These are phyloP conservation scores for Agrenia bidenticulata DNA, from an alignment of 2,888 invertebrate genomes.

Conservation along the genomic window DNA sequence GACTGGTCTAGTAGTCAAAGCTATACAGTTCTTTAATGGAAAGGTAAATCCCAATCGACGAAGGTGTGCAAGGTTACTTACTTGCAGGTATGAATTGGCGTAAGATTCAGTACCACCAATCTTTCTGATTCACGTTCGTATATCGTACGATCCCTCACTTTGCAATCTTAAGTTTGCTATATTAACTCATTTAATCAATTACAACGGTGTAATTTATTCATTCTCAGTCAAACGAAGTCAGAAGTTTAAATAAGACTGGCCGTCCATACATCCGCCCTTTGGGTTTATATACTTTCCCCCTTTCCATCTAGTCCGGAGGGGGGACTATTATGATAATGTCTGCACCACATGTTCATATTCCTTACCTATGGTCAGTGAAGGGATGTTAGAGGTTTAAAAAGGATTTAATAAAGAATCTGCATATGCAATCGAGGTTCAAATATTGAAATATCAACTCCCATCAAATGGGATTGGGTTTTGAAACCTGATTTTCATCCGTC, in stretches of 20 bases:
- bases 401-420: too few species aligned
- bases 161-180: not conserved
- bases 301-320: too few species aligned
- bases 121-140: not conserved
- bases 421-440: too few species aligned
- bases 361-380: too few species aligned
- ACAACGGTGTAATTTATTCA: not conserved
- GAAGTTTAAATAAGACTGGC: slow-evolving; percentile 9
- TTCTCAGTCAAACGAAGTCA: not conserved
- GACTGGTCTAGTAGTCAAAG: not conserved
- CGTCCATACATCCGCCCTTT: not conserved
- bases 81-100: not conserved
- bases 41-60: not conserved
- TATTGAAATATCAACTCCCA: too few species aligned
- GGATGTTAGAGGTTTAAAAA: too few species aligned
- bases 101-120: not conserved
- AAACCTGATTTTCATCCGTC: too few species aligned
- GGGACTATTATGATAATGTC: too few species aligned
- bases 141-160: too few species aligned
- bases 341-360: too few species aligned
- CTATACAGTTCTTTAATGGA: not conserved
- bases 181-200: not conserved
- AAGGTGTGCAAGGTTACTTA: not conserved
- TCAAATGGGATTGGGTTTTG: too few species aligned
- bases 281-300: slow-evolving; percentile 26